Conservation (phyloP, 2,113 vertebrate genomes). For the Coturnix japonica region DNA sequence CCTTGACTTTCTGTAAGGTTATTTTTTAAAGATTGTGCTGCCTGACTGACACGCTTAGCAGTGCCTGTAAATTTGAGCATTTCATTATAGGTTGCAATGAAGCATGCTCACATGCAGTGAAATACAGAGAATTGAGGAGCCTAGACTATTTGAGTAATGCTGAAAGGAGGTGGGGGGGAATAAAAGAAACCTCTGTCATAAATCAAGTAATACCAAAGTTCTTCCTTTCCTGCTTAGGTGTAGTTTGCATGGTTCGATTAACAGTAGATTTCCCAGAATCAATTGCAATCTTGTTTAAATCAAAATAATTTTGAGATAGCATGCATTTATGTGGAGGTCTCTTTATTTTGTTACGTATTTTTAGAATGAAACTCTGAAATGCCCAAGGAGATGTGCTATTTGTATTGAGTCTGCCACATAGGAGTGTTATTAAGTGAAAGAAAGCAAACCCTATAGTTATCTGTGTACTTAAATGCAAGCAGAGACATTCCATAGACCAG, state of each 20-base stretch:
- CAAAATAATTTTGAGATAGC: constrained; percentile 9
- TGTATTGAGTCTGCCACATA: not conserved
- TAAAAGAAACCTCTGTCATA: constrained; percentile 55
- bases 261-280: not conserved
- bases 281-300: not conserved
- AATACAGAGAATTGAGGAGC: constrained; percentile 84
- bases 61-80: constrained; percentile 99
- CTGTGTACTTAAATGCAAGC: not conserved
- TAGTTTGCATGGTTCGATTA: constrained; percentile 59
- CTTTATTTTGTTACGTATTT: not conserved
- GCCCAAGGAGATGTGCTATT: not conserved
- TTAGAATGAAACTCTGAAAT: not conserved
- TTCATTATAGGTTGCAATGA: constrained; percentile 98
- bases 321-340: not conserved
- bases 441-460: not conserved
- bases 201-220: constrained; percentile 65
- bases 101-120: constrained; percentile 89
- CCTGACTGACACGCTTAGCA: constrained; percentile 94
- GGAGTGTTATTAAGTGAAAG: not conserved
- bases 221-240: constrained; percentile 43
- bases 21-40: constrained; percentile 95
- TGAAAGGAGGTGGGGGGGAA: constrained; percentile 50
- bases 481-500: not conserved
- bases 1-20: constrained; percentile 89
- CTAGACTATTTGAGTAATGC: constrained; percentile 85